Percentiles rank a stretch among this genome's conserved stretches.
phyloP scores from a whole-genome alignment of 35 echinoderm and acorn worm species.

The Patiria miniata region DNA sequence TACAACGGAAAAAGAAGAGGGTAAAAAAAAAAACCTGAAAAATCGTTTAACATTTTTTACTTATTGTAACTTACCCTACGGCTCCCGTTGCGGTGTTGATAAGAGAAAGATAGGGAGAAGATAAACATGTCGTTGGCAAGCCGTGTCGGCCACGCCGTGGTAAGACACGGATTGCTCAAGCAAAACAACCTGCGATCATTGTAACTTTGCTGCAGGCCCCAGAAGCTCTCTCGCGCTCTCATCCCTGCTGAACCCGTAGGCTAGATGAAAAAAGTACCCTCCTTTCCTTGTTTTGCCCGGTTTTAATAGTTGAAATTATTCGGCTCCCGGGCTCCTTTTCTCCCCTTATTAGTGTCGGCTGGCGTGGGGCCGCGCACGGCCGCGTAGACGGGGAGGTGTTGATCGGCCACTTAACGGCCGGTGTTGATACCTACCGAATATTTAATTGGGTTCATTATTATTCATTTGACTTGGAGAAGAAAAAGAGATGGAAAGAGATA shows the following conservation, averaged over 20 bases:
- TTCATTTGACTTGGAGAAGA: not conserved
- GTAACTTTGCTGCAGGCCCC: not conserved
- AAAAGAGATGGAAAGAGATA: too few relatives aligned
- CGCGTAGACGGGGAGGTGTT: not conserved
- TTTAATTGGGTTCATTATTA: constrained; percentile 25
- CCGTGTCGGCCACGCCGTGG: constrained; percentile 8
- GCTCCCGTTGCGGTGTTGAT: not conserved
- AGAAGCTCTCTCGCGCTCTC: not conserved
- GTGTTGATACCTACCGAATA: constrained; percentile 2
- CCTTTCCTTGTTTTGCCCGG: constrained; percentile 1
- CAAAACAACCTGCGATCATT: constrained; percentile 18
- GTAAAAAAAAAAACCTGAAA: too few relatives aligned
- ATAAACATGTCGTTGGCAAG: not conserved
- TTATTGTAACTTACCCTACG: constrained; percentile 4
- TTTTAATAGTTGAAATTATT: constrained; percentile 16
- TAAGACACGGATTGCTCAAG: not conserved
- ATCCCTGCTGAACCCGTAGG: not conserved
- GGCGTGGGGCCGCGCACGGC: not conserved
- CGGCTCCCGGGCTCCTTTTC: not conserved
- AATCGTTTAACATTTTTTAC: too few relatives aligned
- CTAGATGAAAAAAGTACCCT: not conserved
- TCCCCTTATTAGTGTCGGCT: not conserved
- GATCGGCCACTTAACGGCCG: constrained; percentile 5
- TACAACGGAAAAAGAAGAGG: too few relatives aligned
- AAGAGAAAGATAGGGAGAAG: constrained; percentile 1